These are phyloP conservation scores for Geopemphigus sp. DNA, from an alignment of 1,140 invertebrate species.

Conservation along the genomic window DNA sequence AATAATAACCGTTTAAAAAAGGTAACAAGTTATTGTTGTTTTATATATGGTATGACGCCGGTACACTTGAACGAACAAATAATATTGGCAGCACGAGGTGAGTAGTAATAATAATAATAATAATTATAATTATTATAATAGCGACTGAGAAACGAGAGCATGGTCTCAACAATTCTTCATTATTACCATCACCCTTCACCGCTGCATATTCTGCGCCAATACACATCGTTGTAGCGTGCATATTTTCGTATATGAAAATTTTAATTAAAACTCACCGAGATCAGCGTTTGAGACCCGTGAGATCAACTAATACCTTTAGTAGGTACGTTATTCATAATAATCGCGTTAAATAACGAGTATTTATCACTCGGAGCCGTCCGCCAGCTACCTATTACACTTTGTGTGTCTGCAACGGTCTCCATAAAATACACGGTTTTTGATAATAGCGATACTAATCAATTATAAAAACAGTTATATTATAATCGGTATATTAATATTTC, in stretches of 20 bases:
- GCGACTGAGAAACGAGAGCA: neutral
- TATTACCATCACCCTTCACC: neutral
- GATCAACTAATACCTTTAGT: neutral
- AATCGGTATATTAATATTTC: too few species aligned
- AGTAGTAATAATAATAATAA: conserved; percentile 10
- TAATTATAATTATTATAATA: conserved; percentile 13
- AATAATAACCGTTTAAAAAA: neutral
- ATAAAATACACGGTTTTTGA: too few species aligned
- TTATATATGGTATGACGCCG: neutral
- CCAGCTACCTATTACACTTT: too few species aligned
- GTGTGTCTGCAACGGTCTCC: too few species aligned
- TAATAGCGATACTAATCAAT: too few species aligned
- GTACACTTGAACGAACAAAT: neutral
- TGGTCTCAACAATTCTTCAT: neutral
- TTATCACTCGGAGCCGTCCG: too few species aligned
- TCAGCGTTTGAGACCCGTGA: neutral
- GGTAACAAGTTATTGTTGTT: conserved; percentile 26
- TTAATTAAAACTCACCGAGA: conserved; percentile 24
- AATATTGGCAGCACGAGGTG: too few species aligned
- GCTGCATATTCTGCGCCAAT: neutral
- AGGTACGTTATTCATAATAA: too few species aligned
- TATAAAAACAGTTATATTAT: too few species aligned
- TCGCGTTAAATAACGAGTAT: too few species aligned
- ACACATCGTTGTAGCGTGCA: neutral
- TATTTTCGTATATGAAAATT: conserved; percentile 21